Evolutionary conservation across 2,888 invertebrate species (phyloP).

Genomic region (Blomia tropicalis): DNA sequence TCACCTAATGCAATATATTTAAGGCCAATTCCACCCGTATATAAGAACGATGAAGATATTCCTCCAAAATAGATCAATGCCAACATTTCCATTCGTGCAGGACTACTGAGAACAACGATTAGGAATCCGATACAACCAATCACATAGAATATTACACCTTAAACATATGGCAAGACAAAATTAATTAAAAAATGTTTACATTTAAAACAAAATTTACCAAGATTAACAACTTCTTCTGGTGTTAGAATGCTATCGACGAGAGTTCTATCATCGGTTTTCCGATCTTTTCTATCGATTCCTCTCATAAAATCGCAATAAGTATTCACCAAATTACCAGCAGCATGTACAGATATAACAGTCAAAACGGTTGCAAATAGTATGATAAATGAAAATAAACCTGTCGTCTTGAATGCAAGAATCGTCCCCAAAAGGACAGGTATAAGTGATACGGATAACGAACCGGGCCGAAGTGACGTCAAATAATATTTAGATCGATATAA

Average conservation of each 20-base stretch:
- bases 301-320: constrained; percentile 88
- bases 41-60: constrained; percentile 81
- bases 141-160: constrained; percentile 61
- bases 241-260: constrained; percentile 78
- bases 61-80: constrained; percentile 89
- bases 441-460: constrained; percentile 80
- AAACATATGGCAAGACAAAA: neutral
- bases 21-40: constrained; percentile 85
- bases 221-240: constrained; percentile 63
- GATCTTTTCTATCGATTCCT: constrained; percentile 58
- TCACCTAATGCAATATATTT: constrained; percentile 91
- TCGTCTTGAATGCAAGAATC: constrained; percentile 64
- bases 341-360: constrained; percentile 78
- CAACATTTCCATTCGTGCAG: constrained; percentile 82
- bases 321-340: constrained; percentile 89
- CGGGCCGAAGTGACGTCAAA: constrained; percentile 71
- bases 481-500: constrained; percentile 41
- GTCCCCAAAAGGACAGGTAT: constrained; percentile 79
- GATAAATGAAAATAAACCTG: constrained; percentile 55
- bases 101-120: constrained; percentile 56
- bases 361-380: constrained; percentile 63
- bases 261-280: constrained; percentile 67
- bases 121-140: constrained; percentile 71
- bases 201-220: constrained; percentile 39
- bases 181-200: neutral